These are phyloP conservation scores for Clupea harengus DNA, from an alignment of 2,113 vertebrate genomes.

Conservation along the genomic window DNA sequence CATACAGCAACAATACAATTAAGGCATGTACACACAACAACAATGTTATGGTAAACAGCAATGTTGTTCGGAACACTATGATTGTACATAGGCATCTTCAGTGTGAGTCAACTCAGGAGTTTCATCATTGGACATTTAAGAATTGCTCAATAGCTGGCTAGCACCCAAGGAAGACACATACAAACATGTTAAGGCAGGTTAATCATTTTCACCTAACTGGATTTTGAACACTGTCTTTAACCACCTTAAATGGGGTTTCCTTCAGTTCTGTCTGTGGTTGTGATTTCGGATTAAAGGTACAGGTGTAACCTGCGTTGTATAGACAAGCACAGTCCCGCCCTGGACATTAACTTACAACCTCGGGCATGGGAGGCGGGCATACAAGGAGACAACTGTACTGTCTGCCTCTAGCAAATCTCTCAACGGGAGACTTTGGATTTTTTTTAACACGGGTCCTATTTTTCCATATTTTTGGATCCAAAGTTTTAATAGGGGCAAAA, in stretches of 20 bases:
- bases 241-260: background rate
- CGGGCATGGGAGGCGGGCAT: no score
- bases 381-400: no score
- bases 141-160: background rate
- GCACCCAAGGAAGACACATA: background rate
- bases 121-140: background rate
- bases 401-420: no score
- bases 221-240: background rate
- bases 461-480: no score
- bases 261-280: background rate
- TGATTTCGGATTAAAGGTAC: background rate
- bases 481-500: no score
- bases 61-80: background rate
- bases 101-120: background rate
- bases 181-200: background rate
- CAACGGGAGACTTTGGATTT: no score
- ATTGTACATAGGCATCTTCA: background rate
- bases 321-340: no score
- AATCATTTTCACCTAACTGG: background rate
- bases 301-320: no score
- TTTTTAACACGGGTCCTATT: no score
- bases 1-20: background rate
- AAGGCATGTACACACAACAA: background rate
- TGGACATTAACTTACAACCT: no score
- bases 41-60: background rate